Evolutionary conservation across 2,797 vertebrate species (phyloP).

Genomic region (Sorex maritimensis): DNA sequence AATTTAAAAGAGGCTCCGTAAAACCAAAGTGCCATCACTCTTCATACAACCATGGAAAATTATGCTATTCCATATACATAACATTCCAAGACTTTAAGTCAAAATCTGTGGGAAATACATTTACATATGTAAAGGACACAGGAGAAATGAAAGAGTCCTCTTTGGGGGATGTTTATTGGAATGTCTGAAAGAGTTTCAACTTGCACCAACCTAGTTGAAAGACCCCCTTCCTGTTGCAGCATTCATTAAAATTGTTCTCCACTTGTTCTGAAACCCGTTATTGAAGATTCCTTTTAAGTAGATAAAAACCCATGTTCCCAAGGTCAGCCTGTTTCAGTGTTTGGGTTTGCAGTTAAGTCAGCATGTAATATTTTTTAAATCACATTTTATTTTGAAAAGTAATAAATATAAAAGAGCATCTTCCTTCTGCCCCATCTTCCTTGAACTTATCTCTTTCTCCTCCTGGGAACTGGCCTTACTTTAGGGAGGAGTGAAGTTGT

Average conservation of each 20-base stretch:
- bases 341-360: conserved; percentile 13
- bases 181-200: neutral
- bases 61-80: conserved; percentile 7
- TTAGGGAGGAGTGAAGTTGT: neutral
- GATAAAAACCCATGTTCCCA: neutral
- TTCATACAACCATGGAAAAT: conserved; percentile 63
- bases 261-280: neutral
- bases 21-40: conserved; percentile 42
- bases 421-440: conserved; percentile 32
- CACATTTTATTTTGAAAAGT: conserved; percentile 49
- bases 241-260: neutral
- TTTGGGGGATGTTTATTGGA: neutral
- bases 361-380: neutral
- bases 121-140: neutral
- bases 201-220: neutral
- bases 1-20: neutral
- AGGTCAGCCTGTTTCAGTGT: neutral
- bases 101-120: conserved; percentile 43
- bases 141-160: neutral
- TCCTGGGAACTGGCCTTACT: conserved; percentile 45
- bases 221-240: neutral
- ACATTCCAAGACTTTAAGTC: conserved; percentile 48
- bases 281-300: neutral
- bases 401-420: conserved; percentile 29
- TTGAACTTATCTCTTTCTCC: conserved; percentile 63